These are phyloP conservation scores for Euwallacea fornicatus DNA, from an alignment of 1,140 invertebrate species.

Conservation along the genomic window DNA sequence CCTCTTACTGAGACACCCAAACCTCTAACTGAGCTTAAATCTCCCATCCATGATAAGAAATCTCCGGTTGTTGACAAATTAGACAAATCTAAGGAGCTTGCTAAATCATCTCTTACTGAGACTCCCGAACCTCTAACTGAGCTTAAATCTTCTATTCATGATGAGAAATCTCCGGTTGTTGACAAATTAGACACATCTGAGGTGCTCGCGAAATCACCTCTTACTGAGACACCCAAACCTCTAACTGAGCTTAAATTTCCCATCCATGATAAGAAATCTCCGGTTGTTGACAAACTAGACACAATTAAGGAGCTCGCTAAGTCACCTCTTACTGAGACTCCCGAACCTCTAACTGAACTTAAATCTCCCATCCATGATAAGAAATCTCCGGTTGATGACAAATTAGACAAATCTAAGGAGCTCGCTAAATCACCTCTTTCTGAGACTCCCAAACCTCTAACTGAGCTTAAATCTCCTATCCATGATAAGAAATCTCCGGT, in stretches of 20 bases:
- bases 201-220: background rate
- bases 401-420: background rate
- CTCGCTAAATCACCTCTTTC: background rate
- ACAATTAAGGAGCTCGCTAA: background rate
- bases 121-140: no score
- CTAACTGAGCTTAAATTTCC: slow-evolving; percentile 5
- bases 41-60: background rate
- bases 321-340: no score
- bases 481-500: background rate
- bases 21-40: background rate
- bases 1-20: no score
- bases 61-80: background rate
- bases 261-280: background rate
- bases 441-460: no score
- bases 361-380: background rate
- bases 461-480: background rate
- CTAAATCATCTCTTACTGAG: background rate
- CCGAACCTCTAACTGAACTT: no score
- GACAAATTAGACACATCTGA: background rate
- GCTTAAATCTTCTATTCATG: background rate
- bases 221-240: slow-evolving; percentile 8
- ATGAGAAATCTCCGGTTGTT: background rate
- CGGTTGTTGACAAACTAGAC: background rate
- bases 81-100: background rate
- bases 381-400: background rate